Evolutionary conservation across 2,113 vertebrate genomes (phyloP), one percentile per base, ranked within the genome.

Genomic region (Synchiropus splendidus): DNA sequence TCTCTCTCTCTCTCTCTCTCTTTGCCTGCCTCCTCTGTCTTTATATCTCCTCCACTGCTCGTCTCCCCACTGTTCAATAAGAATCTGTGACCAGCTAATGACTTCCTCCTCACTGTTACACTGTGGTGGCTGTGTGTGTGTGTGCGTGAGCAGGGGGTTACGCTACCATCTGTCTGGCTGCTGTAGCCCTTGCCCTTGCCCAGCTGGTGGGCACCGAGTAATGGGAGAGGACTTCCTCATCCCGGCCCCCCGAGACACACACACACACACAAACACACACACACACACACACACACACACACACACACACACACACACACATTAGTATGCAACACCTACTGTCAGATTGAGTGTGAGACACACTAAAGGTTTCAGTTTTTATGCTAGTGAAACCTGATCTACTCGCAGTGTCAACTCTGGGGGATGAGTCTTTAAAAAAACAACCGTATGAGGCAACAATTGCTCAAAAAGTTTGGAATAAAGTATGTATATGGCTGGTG

Each of bases 151-250:
- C 66, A 76, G 70, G 76, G 78, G 80, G 80, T 83, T 76, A 83
- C 80, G 76, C 72, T 78, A 79, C 80, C 80, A 83, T 83, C 80
- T 83, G 80, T 83, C 76, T 76, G 70, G 70, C 74, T 83, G 78
- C 78, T 79, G 80, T 78, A 80, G 74, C 80, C 74, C 77, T 79
- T 81, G 77, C 78, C 78, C 80, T 74, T 81, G 78, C 80, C 80
- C 80, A 83, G 80, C 80, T 83, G 80, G 80, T 83, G 78, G 78
- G 76, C 78, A 81, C 74, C 67, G 76, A 80, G 80, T 82, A 82
- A 82, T 82, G 72, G 80, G 75, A 82, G 77, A 83, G 76, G 80
- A 83, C 80, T 83, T 83, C 80, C 80, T 83, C 78, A 79, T 79
- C 76, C 79, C 66, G 42, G 56, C 76, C 80, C 74, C 72, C 70